phyloP scores from a whole-genome alignment of 2,888 invertebrate species.

The Euzophera pinguis region DNA sequence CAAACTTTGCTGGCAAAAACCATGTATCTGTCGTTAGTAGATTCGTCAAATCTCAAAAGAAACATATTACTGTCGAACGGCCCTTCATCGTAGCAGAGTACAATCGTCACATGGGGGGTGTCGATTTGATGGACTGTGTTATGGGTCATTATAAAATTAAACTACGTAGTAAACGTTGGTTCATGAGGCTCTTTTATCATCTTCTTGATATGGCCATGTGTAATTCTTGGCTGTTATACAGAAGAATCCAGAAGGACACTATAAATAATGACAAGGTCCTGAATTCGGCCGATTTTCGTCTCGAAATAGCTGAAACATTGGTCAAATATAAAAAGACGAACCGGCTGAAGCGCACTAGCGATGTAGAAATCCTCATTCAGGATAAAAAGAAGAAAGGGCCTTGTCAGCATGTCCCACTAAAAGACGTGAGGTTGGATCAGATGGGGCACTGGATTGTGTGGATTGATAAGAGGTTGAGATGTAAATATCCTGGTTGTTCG shows the following conservation, averaged over 20 bases:
- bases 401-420: constrained; percentile 14
- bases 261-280: not conserved
- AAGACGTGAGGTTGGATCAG: constrained; percentile 27
- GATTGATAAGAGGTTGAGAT: constrained; percentile 16
- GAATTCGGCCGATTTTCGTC: not conserved
- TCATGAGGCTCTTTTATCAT: too few relatives aligned
- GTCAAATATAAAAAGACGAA: constrained; percentile 5
- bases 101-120: too few relatives aligned
- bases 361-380: not conserved
- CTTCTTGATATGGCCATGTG: too few relatives aligned
- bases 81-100: too few relatives aligned
- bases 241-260: not conserved
- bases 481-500: constrained; percentile 17
- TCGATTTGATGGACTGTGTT: too few relatives aligned
- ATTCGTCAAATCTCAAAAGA: constrained; percentile 21
- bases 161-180: too few relatives aligned
- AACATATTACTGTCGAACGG: too few relatives aligned
- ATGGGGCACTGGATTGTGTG: constrained; percentile 28
- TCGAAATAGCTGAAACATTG: constrained; percentile 3
- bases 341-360: not conserved
- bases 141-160: too few relatives aligned
- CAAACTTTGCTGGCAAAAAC: constrained; percentile 23
- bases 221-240: constrained; percentile 10
- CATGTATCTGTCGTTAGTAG: constrained; percentile 13
- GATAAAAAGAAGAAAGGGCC: constrained; percentile 1